Evolutionary conservation across 2,113 vertebrate genomes (phyloP), one percentile per base, ranked within the genome.

Genomic region (Eudyptes chrysolophus): DNA sequence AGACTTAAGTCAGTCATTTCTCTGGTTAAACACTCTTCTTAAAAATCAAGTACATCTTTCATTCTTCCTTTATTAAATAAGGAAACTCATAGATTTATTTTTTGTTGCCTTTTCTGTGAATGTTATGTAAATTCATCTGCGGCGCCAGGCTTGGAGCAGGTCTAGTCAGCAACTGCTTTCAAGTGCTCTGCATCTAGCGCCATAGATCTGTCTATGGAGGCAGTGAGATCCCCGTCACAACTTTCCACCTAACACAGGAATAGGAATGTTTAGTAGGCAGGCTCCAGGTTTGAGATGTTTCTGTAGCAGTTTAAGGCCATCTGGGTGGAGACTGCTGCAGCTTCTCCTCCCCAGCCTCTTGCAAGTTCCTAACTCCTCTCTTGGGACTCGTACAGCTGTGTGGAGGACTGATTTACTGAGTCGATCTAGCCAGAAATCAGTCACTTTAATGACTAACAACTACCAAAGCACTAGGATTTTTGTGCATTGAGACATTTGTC

Each of bases 191-290:
- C 14, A 29, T n/a, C 77, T 91, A 7, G 36, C 4, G 2, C 57
- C 0, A 0, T 21, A 71, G 65, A 38, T 3, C 1, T 78, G 25
- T 64, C 57, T 75, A 4, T 57, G n/a, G 49, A 17, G 15, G 24
- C 34, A 85, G 42, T 29, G 36, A 89, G 49, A 69, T 34, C 13
- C 40, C n/a, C 26, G 20, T 88, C 71, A 68, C 44, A 86, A 5
- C 9, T 60, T 90, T 48, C 30, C 61, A 90, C 65, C 49, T 49
- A 51, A 46, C 42, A 60, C 17, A 69, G 30, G n/a, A 34, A 4
- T 66, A 21, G 34, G 44, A 83, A 40, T 61, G 49, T 90, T 88
- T 57, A 46, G 36, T 70, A 62, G 40, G 54, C 32, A 58, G 7
- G 12, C 49, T 89, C 20, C 4, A 44, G 40, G 88, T 85, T 60